Evolutionary conservation across 2,888 invertebrate genomes (phyloP).

Genomic region (Sclerodermus sp.): DNA sequence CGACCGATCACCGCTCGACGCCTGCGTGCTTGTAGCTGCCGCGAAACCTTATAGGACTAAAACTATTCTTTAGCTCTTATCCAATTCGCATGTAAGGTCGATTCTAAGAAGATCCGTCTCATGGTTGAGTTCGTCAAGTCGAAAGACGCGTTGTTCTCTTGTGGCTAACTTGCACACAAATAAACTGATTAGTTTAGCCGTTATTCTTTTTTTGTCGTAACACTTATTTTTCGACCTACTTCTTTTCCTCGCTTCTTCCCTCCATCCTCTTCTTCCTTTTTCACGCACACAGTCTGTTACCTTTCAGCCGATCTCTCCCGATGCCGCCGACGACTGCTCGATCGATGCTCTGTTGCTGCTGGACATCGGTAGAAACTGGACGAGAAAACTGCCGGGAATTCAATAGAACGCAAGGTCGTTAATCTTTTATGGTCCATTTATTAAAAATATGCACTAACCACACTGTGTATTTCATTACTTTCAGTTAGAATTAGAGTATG

Average conservation of each 20-base stretch:
- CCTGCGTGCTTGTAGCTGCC: conserved; percentile 1
- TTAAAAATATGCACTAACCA: conserved; percentile 57
- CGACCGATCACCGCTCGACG: not conserved
- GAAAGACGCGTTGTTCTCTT: conserved; percentile 13
- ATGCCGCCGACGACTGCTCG: too few species aligned
- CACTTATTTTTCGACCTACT: too few species aligned
- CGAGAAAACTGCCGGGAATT: not conserved
- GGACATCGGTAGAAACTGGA: too few species aligned
- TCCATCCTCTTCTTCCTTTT: too few species aligned
- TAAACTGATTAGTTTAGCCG: conserved; percentile 20
- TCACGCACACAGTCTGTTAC: too few species aligned
- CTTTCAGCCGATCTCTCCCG: too few species aligned
- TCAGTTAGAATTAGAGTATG: conserved; percentile 47
- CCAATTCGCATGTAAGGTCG: conserved; percentile 13
- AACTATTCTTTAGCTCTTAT: conserved; percentile 11
- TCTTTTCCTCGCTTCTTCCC: too few species aligned
- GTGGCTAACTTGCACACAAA: conserved; percentile 22
- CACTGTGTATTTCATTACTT: conserved; percentile 52
- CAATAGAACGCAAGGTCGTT: not conserved
- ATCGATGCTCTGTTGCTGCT: too few species aligned
- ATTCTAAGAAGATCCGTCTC: conserved; percentile 6
- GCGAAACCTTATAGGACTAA: conserved; percentile 6
- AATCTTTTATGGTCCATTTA: conserved; percentile 51
- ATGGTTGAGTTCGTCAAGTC: conserved; percentile 11
- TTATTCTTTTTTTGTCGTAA: too few species aligned